phyloP scores from a whole-genome alignment of 2,113 vertebrate genomes.

The Arothron firmamentum region DNA sequence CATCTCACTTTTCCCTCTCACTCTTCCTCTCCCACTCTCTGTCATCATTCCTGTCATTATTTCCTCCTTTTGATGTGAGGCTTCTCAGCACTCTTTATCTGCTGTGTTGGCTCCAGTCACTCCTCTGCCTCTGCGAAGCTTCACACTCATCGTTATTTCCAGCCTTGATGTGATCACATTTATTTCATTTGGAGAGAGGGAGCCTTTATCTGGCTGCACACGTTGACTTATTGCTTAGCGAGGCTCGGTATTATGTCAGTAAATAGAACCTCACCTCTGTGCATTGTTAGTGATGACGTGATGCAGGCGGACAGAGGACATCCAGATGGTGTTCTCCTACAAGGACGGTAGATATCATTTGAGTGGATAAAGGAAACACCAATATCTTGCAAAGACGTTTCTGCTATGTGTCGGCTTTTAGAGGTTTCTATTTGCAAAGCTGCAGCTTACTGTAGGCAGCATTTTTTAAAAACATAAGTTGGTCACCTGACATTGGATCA shows the following conservation, averaged over 20 bases:
- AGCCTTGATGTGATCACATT: slow-evolving; percentile 66
- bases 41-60: slow-evolving; percentile 80
- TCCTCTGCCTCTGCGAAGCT: slow-evolving; percentile 66
- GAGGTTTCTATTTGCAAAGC: no score
- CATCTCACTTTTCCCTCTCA: slow-evolving; percentile 35
- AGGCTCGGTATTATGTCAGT: no score
- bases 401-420: no score
- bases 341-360: neutral
- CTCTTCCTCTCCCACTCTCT: slow-evolving; percentile 55
- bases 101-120: slow-evolving; percentile 20
- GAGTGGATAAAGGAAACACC: no score
- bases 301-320: no score
- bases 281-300: no score
- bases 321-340: slow-evolving; percentile 18
- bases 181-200: slow-evolving; percentile 63
- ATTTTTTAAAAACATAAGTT: no score
- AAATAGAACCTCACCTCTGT: no score
- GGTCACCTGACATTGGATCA: no score
- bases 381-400: no score
- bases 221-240: no score
- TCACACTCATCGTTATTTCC: slow-evolving; percentile 56
- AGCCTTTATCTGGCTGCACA: slow-evolving; percentile 28
- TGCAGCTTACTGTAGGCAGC: no score
- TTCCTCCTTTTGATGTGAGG: slow-evolving; percentile 75
- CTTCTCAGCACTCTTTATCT: slow-evolving; percentile 72